Base-by-base conservation (phyloP, 2,113 vertebrate genomes). In the Donacobius atricapilla region DNA sequence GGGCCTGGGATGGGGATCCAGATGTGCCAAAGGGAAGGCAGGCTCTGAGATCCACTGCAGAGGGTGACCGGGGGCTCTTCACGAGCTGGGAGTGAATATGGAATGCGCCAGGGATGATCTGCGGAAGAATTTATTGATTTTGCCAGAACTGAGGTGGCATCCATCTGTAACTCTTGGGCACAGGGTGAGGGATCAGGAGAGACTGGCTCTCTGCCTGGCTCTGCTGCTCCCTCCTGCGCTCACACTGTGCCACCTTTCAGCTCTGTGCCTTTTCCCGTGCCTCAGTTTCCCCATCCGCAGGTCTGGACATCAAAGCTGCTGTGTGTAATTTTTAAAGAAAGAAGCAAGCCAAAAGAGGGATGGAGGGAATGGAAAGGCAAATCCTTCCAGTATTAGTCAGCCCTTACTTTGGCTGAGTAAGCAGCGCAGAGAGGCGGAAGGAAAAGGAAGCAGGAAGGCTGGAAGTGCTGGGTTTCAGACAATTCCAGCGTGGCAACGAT, bases 271-370 rank as follows among this genome's bases (percentile, higher is more conserved):
- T 35, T 25, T 25, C 61, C 61, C 0, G 0, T 65, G 78, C 92
- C 89, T 93, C 92, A 63, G 75, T 93, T 96, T 97, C 84, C 82
- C 83, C 50, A 42, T 6, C 56, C 53, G 33, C 37, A 39, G 35
- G 20, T 63, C 51, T 48, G 76, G 28, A n/a, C 6, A 15, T 39
- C 68, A 57, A 64, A 88, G 65, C 31, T 69, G 40, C 68, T 40
- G 35, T 20, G 5, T 16, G 17, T 65, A 13, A 42, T 30, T 82
- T 70, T 58, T 17, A 50, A 88, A 81, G 66, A 37, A 88, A 64
- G 27, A 11, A 88, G 58, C 1, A 1, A 89, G 45, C n/a, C 77
- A 66, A 47, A 65, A 63, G 44, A 80, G 14, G 42, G n/a, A 76
- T 82, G 53, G 30, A 83, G 15, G 15, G 47, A 92, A 58, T n/a